These are phyloP conservation scores for Pediacus dermestoides DNA, from an alignment of 2,888 invertebrate species.

Conservation along the genomic window DNA sequence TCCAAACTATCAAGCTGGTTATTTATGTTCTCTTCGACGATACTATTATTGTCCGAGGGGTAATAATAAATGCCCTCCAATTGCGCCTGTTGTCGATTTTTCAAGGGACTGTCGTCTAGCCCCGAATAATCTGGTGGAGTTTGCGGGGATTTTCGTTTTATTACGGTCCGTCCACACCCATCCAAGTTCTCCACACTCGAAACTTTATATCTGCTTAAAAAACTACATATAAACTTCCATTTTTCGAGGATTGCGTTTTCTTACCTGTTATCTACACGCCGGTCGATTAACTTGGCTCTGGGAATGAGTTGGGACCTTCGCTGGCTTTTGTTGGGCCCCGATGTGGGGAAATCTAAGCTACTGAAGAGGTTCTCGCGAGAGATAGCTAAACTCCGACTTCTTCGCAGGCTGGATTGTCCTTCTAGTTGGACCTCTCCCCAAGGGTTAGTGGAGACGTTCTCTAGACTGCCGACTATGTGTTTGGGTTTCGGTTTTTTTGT, in stretches of 20 bases:
- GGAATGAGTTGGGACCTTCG: slow-evolving; percentile 73
- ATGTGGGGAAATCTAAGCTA: slow-evolving; percentile 60
- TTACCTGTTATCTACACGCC: slow-evolving; percentile 60
- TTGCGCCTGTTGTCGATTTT: slow-evolving; percentile 18
- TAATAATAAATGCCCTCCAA: slow-evolving; percentile 21
- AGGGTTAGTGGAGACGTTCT: slow-evolving; percentile 45
- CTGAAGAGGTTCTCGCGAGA: slow-evolving; percentile 75
- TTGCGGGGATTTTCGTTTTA: slow-evolving; percentile 21
- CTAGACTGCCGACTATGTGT: slow-evolving; percentile 39
- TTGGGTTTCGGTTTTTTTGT: slow-evolving; percentile 5
- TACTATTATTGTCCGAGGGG: slow-evolving; percentile 21
- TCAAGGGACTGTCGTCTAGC: slow-evolving; percentile 24
- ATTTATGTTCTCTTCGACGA: slow-evolving; percentile 16
- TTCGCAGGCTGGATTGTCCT: slow-evolving; percentile 30
- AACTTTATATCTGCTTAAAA: slow-evolving; percentile 34
- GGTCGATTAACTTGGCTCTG: slow-evolving; percentile 73
- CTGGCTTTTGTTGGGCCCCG: slow-evolving; percentile 8
- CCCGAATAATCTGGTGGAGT: slow-evolving; percentile 34
- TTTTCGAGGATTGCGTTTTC: no score
- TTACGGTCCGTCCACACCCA: slow-evolving; percentile 22
- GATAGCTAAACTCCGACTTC: slow-evolving; percentile 48
- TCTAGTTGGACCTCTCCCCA: slow-evolving; percentile 23
- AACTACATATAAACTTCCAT: no score
- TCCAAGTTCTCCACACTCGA: slow-evolving; percentile 36
- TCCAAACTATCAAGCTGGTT: slow-evolving; percentile 54